phyloP scores from a whole-genome alignment of 2,113 vertebrate species.

The Cyprinodon tularosa region DNA sequence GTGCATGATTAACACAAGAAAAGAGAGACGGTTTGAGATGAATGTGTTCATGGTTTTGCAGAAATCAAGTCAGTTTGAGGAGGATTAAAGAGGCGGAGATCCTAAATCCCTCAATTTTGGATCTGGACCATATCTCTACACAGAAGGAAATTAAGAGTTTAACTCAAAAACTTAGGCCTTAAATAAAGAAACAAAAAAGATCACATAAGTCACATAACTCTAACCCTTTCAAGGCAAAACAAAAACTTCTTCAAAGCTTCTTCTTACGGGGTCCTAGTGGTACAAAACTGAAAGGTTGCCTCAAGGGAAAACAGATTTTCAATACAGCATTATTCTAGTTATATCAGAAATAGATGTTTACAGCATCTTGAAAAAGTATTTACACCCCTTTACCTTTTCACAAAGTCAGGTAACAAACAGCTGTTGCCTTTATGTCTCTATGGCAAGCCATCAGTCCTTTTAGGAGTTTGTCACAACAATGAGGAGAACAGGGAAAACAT shows the following conservation, averaged over 20 bases:
- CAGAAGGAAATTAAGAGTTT: background rate
- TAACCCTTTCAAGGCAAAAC: background rate
- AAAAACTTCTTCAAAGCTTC: too few species aligned
- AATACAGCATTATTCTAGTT: background rate
- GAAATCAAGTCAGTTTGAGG: constrained; percentile 29
- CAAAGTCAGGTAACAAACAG: background rate
- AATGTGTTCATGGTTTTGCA: constrained; percentile 37
- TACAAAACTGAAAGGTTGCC: too few species aligned
- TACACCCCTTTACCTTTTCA: background rate
- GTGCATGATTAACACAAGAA: constrained; percentile 22
- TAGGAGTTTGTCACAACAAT: background rate
- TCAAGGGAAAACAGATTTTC: background rate
- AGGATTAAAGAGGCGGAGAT: constrained; percentile 23
- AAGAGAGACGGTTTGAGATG: constrained; percentile 38
- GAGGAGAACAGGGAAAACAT: background rate
- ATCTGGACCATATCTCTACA: constrained; percentile 25
- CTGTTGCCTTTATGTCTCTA: background rate
- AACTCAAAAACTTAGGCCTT: background rate
- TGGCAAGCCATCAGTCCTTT: background rate
- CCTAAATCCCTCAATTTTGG: constrained; percentile 37
- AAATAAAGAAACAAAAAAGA: background rate
- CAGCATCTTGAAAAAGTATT: too few species aligned
- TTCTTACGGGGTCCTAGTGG: too few species aligned
- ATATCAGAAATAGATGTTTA: background rate
- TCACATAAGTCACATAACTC: background rate